phyloP scores from a whole-genome alignment of 1,140 invertebrate genomes.

The Bombus waltoni region DNA sequence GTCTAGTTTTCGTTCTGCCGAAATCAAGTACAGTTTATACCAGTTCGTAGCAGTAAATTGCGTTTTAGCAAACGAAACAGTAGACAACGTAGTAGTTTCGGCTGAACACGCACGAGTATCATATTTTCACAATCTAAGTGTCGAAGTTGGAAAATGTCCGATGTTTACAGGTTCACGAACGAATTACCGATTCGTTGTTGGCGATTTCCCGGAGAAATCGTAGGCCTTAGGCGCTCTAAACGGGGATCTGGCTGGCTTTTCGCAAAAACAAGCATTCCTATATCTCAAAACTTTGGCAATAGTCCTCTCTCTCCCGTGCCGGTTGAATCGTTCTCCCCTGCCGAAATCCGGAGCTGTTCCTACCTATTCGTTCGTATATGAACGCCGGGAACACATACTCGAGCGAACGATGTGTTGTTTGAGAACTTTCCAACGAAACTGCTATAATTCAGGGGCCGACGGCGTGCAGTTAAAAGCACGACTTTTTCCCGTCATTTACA shows the following conservation, averaged over 20 bases:
- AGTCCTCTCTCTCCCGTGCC: conserved; percentile 41
- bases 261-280: conserved; percentile 75
- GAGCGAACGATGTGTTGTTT: conserved; percentile 38
- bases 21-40: too few species aligned
- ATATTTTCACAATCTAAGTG: not conserved
- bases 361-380: conserved; percentile 36
- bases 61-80: not conserved
- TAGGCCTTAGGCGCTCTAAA: conserved; percentile 11
- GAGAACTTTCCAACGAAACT: conserved; percentile 61
- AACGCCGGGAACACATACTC: conserved; percentile 48
- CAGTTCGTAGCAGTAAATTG: not conserved
- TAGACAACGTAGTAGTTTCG: not conserved
- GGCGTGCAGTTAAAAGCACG: conserved; percentile 43
- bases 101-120: not conserved
- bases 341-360: conserved; percentile 31
- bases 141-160: not conserved
- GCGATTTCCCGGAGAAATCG: conserved; percentile 31
- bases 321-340: conserved; percentile 24
- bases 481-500: conserved; percentile 46
- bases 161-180: conserved; percentile 1
- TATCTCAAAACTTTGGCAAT: conserved; percentile 76
- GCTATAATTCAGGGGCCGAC: conserved; percentile 63
- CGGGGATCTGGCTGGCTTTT: conserved; percentile 54
- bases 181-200: not conserved
- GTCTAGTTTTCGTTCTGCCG: too few species aligned